Base-by-base conservation (phyloP, 2,113 vertebrate genomes). In the Melanocharis versteri region DNA sequence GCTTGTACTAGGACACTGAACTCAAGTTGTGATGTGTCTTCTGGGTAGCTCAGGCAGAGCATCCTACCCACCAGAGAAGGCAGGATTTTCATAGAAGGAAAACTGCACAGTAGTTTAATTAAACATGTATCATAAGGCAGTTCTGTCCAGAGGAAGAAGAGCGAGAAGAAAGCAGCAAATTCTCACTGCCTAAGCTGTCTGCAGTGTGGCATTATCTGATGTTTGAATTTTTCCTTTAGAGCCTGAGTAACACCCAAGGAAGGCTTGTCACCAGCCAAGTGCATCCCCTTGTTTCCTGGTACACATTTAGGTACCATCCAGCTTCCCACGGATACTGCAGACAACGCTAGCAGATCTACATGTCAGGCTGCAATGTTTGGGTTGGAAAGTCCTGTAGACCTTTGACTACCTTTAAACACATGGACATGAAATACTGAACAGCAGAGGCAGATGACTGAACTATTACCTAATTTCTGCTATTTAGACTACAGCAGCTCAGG, bases 321-420 rank as follows among this genome's bases (percentile, higher is more conserved):
- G 5, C 70, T 71, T 75, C 48, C 35, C 2, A 1, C 11, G 26
- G 62, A 60, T 37, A 33, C 17, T 22, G 18, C 37, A 72, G 48
- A 15, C 19, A n/a, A 9, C 50, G 45, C 23, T 17, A 50, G 24
- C 50, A 57, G 48, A 57, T 37, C 44, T 60, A 28, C 50, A 15
- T 1, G 0, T 40, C 57, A 40, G 53, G 23, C 24, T 71, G 73
- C 51, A 85, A 42, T 0, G 0, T 60, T 35, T 83, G 51, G 37
- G 21, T 26, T 75, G 45, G 17, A 24, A 71, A 64, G n/a, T 40
- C 28, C 15, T 33, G 26, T 28, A 92, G 21, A 82, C 15, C 42
- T 86, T 22, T 58, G 10, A 33, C 37, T 51, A 16, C 35, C 40
- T 83, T 61, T 54, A 80, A 82, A 54, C 1, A 4, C 54, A 66